phyloP scores from a whole-genome alignment of 2,888 invertebrate species.

The Drosophila fulvimacula region DNA sequence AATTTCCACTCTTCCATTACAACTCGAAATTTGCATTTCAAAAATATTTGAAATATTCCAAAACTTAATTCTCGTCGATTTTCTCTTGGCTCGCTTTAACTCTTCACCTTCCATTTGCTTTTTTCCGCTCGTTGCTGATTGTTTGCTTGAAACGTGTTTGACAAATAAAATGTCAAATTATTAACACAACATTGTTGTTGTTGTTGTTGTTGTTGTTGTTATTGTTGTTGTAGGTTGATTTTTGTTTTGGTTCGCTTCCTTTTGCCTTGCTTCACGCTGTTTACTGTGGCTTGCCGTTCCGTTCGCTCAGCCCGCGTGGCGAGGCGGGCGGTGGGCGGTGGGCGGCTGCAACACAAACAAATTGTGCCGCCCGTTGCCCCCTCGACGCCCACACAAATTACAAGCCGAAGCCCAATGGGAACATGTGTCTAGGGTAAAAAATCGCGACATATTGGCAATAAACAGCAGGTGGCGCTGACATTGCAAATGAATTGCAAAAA shows the following conservation, averaged over 20 bases:
- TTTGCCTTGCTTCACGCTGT: conserved; percentile 13
- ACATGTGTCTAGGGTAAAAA: conserved; percentile 54
- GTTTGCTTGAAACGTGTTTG: conserved; percentile 62
- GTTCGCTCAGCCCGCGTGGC: conserved; percentile 23
- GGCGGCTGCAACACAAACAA: conserved; percentile 28
- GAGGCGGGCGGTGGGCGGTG: conserved; percentile 1
- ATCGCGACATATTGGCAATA: conserved; percentile 76
- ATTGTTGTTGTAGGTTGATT: conserved; percentile 20
- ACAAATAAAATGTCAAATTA: conserved; percentile 80
- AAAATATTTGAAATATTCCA: too few species aligned
- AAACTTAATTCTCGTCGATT: background rate
- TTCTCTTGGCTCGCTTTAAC: conserved; percentile 36
- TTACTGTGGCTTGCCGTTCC: conserved; percentile 31
- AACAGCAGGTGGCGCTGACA: conserved; percentile 75
- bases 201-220: conserved; percentile 17
- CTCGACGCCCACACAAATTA: conserved; percentile 28
- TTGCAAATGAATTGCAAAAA: conserved; percentile 47
- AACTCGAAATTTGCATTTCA: too few species aligned
- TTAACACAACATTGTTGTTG: conserved; percentile 62
- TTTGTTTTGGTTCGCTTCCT: conserved; percentile 7
- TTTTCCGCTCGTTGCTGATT: background rate
- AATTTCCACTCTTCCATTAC: too few species aligned
- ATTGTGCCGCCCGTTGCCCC: background rate
- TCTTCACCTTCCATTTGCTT: conserved; percentile 29
- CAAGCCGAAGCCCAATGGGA: conserved; percentile 43